Evolutionary conservation across 1,140 invertebrate species (phyloP).

Genomic region (Holcopasites calliopsidis): DNA sequence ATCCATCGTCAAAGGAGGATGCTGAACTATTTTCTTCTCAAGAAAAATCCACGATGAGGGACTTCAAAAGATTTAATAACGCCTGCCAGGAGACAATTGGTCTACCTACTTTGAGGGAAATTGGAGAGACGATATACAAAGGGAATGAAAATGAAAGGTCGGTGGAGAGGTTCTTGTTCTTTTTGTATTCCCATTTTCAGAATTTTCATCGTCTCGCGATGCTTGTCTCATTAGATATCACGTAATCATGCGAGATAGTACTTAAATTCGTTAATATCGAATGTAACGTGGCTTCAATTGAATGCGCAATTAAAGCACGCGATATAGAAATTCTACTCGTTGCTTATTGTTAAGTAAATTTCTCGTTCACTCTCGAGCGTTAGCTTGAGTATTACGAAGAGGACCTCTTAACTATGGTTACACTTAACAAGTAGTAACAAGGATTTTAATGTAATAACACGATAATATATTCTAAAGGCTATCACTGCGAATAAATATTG

Average conservation of each 20-base stretch:
- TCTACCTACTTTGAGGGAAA: slow-evolving; percentile 44
- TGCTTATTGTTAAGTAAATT: slow-evolving; percentile 15
- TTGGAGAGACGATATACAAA: background rate
- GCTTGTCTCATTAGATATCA: background rate
- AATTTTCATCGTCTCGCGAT: background rate
- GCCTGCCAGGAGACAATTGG: slow-evolving; percentile 46
- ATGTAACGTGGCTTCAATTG: background rate
- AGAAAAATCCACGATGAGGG: slow-evolving; percentile 39
- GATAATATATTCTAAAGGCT: background rate
- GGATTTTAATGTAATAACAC: slow-evolving; percentile 27
- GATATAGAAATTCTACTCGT: background rate
- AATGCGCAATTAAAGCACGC: slow-evolving; percentile 4
- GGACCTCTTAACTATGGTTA: slow-evolving; percentile 30
- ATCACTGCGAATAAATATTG: background rate
- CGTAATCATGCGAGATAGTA: background rate
- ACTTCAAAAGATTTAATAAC: slow-evolving; percentile 55
- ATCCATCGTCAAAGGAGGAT: background rate
- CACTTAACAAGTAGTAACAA: slow-evolving; percentile 11
- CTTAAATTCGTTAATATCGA: slow-evolving; percentile 3
- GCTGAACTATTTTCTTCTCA: slow-evolving; percentile 15
- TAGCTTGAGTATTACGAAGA: slow-evolving; percentile 10
- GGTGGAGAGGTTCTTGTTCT: background rate
- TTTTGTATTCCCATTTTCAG: slow-evolving; percentile 6
- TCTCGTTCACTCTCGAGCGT: slow-evolving; percentile 9
- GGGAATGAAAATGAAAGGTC: slow-evolving; percentile 22